phyloP scores from a whole-genome alignment of 2,888 invertebrate species.

The Drosophila mercatorum region DNA sequence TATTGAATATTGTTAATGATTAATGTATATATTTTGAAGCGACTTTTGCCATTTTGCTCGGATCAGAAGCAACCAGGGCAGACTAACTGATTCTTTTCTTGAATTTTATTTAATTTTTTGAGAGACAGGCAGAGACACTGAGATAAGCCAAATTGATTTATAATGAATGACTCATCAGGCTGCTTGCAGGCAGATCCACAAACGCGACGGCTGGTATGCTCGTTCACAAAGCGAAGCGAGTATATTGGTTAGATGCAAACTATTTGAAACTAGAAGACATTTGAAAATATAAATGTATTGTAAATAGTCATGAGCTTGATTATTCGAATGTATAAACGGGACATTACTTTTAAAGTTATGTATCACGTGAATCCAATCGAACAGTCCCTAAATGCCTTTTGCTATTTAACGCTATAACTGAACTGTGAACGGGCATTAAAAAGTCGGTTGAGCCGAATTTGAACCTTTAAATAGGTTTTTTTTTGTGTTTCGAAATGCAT shows the following conservation, averaged over 20 bases:
- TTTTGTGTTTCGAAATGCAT: slow-evolving; percentile 29
- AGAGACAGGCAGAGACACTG: slow-evolving; percentile 30
- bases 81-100: slow-evolving; percentile 39
- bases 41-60: slow-evolving; percentile 39
- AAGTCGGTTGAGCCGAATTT: not conserved
- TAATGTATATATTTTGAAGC: slow-evolving; percentile 15
- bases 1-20: slow-evolving; percentile 27
- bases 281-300: no score
- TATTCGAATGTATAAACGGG: not conserved
- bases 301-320: not conserved
- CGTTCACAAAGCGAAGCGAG: not conserved
- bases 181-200: slow-evolving; percentile 26
- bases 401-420: not conserved
- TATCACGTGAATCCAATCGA: not conserved
- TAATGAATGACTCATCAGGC: slow-evolving; percentile 72
- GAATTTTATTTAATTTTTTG: slow-evolving; percentile 21
- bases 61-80: slow-evolving; percentile 37
- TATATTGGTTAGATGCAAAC: not conserved
- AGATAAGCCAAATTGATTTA: slow-evolving; percentile 77
- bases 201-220: slow-evolving; percentile 32
- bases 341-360: no score
- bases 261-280: no score
- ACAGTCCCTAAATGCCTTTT: not conserved
- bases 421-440: not conserved
- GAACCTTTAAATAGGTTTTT: not conserved